These are phyloP conservation scores for Pangasius larnaudii DNA, from an alignment of 2,797 vertebrate species.

Conservation along the genomic window DNA sequence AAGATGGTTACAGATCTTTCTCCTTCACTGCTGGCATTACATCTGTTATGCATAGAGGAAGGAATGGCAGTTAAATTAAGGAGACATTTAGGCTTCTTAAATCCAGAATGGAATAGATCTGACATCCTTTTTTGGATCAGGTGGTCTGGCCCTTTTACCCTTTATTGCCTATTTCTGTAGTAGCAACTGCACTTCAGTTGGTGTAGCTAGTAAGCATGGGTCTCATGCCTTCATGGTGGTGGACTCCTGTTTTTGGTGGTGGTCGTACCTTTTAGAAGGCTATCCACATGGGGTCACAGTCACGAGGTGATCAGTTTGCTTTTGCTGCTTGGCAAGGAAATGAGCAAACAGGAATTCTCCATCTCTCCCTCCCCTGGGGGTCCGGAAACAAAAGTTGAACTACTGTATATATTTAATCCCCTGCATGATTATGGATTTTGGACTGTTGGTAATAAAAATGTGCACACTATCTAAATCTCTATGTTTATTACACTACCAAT, in stretches of 20 bases:
- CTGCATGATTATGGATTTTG: not conserved
- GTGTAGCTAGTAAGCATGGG: not conserved
- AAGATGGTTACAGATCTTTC: not conserved
- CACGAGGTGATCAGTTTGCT: not conserved
- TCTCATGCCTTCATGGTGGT: not conserved
- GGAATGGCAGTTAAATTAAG: not conserved
- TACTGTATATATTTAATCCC: not conserved
- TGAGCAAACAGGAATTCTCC: not conserved
- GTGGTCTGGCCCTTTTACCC: not conserved
- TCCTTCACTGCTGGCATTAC: not conserved
- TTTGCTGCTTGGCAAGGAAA: not conserved
- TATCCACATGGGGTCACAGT: not conserved
- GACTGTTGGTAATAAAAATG: not conserved
- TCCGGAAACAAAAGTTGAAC: not conserved
- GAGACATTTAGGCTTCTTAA: not conserved
- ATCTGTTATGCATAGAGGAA: not conserved
- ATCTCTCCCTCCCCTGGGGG: not conserved
- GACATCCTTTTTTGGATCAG: conserved; percentile 2
- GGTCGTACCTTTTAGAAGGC: not conserved
- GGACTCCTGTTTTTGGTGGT: not conserved
- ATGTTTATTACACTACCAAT: not conserved
- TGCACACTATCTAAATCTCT: not conserved
- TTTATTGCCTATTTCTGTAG: not conserved
- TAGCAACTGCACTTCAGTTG: not conserved
- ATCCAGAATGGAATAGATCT: not conserved